These are phyloP conservation scores for Cotesia glomerata DNA, from an alignment of 1,140 invertebrate genomes.

Conservation along the genomic window DNA sequence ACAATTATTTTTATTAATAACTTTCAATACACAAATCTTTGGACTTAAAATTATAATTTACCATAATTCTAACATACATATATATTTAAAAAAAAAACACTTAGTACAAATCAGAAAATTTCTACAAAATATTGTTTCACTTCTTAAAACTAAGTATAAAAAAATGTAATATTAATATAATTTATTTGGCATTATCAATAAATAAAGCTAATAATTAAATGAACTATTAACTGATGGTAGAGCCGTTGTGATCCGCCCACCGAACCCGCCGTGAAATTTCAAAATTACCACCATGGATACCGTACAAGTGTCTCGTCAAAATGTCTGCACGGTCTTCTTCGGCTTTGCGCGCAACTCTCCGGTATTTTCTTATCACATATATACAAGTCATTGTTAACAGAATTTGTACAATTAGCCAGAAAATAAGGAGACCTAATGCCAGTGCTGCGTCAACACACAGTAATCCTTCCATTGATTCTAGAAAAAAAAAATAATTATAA, in stretches of 20 bases:
- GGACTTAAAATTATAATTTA: too few relatives aligned
- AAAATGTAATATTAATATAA: not conserved
- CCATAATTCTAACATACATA: too few relatives aligned
- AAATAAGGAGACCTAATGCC: conserved; percentile 46
- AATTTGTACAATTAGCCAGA: conserved; percentile 57
- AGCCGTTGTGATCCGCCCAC: conserved; percentile 56
- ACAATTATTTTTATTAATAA: too few relatives aligned
- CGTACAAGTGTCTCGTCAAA: conserved; percentile 52
- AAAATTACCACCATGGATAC: conserved; percentile 54
- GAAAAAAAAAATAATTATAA: conserved; percentile 20
- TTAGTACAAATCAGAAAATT: too few relatives aligned
- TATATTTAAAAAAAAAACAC: too few relatives aligned
- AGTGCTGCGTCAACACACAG: conserved; percentile 51
- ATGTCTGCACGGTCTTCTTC: conserved; percentile 58
- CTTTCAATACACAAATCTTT: too few relatives aligned
- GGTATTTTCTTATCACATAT: conserved; percentile 47
- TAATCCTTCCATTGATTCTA: conserved; percentile 45
- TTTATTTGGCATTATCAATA: too few relatives aligned
- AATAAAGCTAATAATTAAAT: not conserved
- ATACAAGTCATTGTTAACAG: conserved; percentile 52
- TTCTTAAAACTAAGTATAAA: not conserved
- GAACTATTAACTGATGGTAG: conserved; percentile 36
- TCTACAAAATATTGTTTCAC: too few relatives aligned
- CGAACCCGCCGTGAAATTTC: conserved; percentile 57
- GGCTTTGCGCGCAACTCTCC: conserved; percentile 45